phyloP scores from a whole-genome alignment of 2,113 vertebrate genomes.

The Brachypodius melanocephalos region DNA sequence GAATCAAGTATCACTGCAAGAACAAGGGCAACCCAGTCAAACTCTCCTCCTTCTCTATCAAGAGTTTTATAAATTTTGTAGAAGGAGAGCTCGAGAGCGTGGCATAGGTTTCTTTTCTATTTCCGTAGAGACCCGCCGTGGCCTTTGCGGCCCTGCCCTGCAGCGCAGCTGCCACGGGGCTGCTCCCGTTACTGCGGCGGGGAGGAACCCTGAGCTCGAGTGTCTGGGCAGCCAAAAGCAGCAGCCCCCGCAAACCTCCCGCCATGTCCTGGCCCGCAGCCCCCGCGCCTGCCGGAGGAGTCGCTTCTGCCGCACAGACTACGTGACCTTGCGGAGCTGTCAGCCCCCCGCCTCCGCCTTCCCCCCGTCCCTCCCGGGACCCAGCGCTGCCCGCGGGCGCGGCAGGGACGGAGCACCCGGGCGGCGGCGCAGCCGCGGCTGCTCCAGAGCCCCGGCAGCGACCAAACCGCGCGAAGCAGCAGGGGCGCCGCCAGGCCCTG shows the following conservation, averaged over 20 bases:
- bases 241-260: rapidly evolving
- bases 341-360: background rate
- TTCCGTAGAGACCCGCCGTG: background rate
- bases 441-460: rapidly evolving
- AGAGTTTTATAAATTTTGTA: rapidly evolving
- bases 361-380: rapidly evolving
- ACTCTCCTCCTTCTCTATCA: rapidly evolving
- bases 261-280: rapidly evolving
- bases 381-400: background rate
- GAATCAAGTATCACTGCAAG: rapidly evolving
- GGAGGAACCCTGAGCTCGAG: too few relatives aligned
- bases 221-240: rapidly evolving
- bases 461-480: rapidly evolving
- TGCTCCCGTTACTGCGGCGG: background rate
- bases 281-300: rapidly evolving
- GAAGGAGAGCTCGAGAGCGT: rapidly evolving
- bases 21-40: background rate
- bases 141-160: background rate
- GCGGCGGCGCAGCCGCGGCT: background rate
- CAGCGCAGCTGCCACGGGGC: background rate
- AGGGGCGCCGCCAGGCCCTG: rapidly evolving
- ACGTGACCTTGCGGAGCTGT: background rate
- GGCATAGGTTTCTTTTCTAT: rapidly evolving
- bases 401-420: background rate
- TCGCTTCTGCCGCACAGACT: background rate